Evolutionary conservation across 2,888 invertebrate species (phyloP), one percentile per base, ranked within the genome.

Genomic region (Myopa testacea): DNA sequence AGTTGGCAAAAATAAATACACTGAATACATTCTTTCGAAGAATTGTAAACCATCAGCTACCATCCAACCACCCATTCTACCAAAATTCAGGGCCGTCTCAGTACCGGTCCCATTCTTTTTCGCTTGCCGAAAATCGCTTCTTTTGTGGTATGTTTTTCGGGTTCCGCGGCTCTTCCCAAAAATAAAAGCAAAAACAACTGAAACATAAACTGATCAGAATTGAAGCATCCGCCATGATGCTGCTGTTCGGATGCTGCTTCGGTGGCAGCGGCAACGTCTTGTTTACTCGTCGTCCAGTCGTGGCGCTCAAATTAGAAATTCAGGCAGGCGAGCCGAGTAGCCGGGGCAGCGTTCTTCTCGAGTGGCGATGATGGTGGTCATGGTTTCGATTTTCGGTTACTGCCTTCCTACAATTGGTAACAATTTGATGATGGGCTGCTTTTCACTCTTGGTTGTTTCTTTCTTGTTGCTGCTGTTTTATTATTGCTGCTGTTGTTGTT

Each of bases 351-450:
- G 6, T 70, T 70, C 55, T 37, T 70, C 26, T 34, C 10, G 67
- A 5, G 37, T 60, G 34, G 50, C 78, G 67, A 73, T 38, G 78
- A 62, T 75, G 78, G 78, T 78, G 78, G 74, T 75, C 78, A 70
- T 60, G 63, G 50, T 68, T 69, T 69, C 60, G 75, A 75, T 75
- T 75, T 75, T 75, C 69, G 75, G 75, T 75, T 75, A 60, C 69
- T 26, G 60, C 58, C 75, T 63, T 73, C 38, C 26, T 40, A 8
- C 69, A 75, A 69, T 75, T 75, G 75, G 68, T 75, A 75, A 75
- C 75, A 69, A 75, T 75, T 75, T 69, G 63, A 62, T 52, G 55
- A 50, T 26, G 65, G 26, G 52, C 12, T 37, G 38, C 16, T 34
- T 65, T 14, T 34, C 55, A 40, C n/a, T 60, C n/a, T 69, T 60